A percentile compares a stretch with the other conserved stretches of the same genome.
Evolutionary conservation across 2,797 vertebrate species (phyloP).

Genomic region (Eurystomus glaucurus): DNA sequence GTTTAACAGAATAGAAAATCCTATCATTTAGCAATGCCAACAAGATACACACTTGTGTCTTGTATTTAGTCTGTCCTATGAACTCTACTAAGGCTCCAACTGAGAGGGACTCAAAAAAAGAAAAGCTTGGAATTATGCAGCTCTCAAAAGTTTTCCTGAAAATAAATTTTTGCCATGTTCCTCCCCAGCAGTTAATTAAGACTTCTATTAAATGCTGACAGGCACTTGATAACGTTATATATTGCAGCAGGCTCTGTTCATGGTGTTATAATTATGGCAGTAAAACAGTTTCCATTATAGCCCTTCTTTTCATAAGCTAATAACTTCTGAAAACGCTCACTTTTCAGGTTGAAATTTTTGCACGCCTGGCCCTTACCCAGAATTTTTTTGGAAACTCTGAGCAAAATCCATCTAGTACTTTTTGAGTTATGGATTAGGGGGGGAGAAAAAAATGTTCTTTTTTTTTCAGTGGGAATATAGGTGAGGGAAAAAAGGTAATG

Average conservation of each 20-base stretch:
- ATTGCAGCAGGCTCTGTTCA: constrained; percentile 43
- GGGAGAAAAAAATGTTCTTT: neutral
- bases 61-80: neutral
- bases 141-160: constrained; percentile 26
- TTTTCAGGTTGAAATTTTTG: constrained; percentile 23
- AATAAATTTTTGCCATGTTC: constrained; percentile 31
- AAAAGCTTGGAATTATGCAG: neutral
- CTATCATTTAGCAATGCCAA: neutral
- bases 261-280: constrained; percentile 60
- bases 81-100: neutral
- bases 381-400: neutral
- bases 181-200: constrained; percentile 67
- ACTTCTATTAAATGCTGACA: constrained; percentile 70
- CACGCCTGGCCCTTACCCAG: constrained; percentile 13
- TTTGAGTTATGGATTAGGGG: neutral
- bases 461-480: neutral
- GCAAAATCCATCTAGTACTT: neutral
- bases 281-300: constrained; percentile 72
- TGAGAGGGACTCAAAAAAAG: neutral
- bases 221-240: constrained; percentile 53
- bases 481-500: neutral
- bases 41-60: constrained; percentile 11
- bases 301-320: constrained; percentile 56
- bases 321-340: constrained; percentile 61
- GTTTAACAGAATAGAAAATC: constrained; percentile 50